Evolutionary conservation across 1,140 invertebrate species (phyloP), one percentile per base, ranked within the genome.

Genomic region (Trypoxylus dichotomus): DNA sequence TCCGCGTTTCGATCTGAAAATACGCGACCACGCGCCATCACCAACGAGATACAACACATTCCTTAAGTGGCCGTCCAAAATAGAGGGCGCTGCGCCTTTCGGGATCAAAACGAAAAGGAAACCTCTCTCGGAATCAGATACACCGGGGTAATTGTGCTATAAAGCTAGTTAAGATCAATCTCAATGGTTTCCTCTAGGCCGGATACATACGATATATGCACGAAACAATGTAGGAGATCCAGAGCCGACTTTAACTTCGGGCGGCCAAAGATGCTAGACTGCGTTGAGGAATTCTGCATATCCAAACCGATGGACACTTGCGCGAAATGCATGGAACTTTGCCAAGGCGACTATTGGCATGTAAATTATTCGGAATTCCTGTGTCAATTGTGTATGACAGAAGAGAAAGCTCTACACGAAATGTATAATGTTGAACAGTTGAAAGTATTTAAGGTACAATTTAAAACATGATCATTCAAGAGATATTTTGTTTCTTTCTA

Each of bases 271-370:
- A 80, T 79, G 76, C 71, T 81, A 6, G 73, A 82, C 19, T 71
- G 79, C 19, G 80, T 84, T 3, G 82, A 83, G 78, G 80, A 78
- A 24, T 43, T 80, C 5, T 84, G 83, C 74, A 76, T 84, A 10
- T 37, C 78, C 13, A 79, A 78, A 43, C 80, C 82, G 10, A 74
- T 58, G 5, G 82, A 84, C 71, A 77, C 27, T 11, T 84, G 83
- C 47, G 43, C 77, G 11, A 84, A 83, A 77, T 84, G 83, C 58
- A 68, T 79, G 6, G 75, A 79, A 63, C 25, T 81, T 7, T 83
- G 82, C 54, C 25, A 76, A 58, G 82, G 82, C 0, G 83, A 84
- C 71, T 84, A 83, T 63, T 84, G 83, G 83, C 82, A 83, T 41
- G 77, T 77, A 78, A 79, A 82, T 74, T 79, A 83, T 75, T 43